phyloP scores from a whole-genome alignment of 1,140 invertebrate species.

The Drosophila lini region DNA sequence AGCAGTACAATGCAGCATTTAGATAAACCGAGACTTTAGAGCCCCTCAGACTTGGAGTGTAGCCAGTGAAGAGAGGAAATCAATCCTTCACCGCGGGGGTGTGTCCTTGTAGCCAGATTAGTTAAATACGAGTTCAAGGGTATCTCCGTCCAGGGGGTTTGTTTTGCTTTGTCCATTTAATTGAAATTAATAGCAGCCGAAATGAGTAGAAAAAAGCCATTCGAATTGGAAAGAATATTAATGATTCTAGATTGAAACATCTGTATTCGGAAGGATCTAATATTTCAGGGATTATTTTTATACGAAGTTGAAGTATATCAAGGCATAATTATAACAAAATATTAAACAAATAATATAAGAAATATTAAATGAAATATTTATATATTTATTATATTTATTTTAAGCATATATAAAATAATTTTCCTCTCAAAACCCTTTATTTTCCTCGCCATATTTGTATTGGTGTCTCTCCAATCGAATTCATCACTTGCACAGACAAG shows the following conservation, averaged over 20 bases:
- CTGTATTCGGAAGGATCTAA: neutral
- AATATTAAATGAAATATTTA: too few species aligned
- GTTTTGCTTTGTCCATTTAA: constrained; percentile 17
- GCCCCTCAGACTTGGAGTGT: constrained; percentile 42
- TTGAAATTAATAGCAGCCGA: constrained; percentile 24
- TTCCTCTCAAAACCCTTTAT: neutral
- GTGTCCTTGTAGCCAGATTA: constrained; percentile 36
- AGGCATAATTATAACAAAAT: too few species aligned
- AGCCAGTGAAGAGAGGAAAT: constrained; percentile 13
- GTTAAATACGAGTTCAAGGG: constrained; percentile 30
- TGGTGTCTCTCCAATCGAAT: neutral
- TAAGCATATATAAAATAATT: too few species aligned
- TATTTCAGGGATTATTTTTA: neutral
- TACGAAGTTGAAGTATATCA: neutral
- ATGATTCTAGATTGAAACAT: constrained; percentile 2
- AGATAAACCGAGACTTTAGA: constrained; percentile 72
- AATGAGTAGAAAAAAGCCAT: constrained; percentile 1
- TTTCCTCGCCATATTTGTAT: neutral
- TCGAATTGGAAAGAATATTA: constrained; percentile 6
- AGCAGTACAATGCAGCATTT: constrained; percentile 77
- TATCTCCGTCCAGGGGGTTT: neutral
- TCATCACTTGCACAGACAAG: neutral
- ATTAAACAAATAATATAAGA: too few species aligned
- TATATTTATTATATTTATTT: too few species aligned
- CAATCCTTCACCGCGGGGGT: constrained; percentile 42